Percentiles rank a stretch among this genome's conserved stretches.
These are phyloP conservation scores for Hippocampus barbouri DNA, from an alignment of 2,113 vertebrate species.

Conservation along the genomic window DNA sequence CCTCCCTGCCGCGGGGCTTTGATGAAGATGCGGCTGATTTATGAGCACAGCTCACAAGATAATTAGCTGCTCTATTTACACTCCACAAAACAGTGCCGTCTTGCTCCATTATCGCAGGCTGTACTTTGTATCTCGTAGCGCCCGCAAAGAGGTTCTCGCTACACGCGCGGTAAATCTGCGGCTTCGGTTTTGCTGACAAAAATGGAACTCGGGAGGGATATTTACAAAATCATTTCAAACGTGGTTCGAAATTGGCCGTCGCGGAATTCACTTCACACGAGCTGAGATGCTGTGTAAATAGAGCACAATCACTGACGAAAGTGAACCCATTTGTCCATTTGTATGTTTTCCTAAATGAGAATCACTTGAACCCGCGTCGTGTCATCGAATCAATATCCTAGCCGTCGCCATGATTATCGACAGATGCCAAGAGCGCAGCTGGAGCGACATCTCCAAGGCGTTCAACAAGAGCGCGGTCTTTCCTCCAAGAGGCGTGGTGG, in stretches of 20 bases:
- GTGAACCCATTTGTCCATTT: too few relatives aligned
- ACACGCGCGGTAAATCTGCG: conserved; percentile 12
- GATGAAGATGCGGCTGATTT: conserved; percentile 74
- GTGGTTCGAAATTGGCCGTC: conserved; percentile 59
- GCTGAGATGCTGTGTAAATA: conserved; percentile 33
- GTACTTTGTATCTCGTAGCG: conserved; percentile 23
- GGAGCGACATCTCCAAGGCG: too few relatives aligned
- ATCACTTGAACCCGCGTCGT: not conserved
- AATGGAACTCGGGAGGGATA: conserved; percentile 27
- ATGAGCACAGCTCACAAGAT: conserved; percentile 66
- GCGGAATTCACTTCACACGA: conserved; percentile 26
- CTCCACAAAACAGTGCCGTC: conserved; percentile 48
- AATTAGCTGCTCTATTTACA: conserved; percentile 65
- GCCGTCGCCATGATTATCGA: too few relatives aligned
- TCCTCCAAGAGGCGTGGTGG: conserved; percentile 50
- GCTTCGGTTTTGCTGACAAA: conserved; percentile 35
- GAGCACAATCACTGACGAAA: too few relatives aligned
- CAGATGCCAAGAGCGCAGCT: not conserved
- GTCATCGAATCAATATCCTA: not conserved
- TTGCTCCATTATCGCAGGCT: conserved; percentile 27
- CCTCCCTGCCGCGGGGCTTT: conserved; percentile 63
- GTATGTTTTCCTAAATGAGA: not conserved
- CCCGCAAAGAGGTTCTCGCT: conserved; percentile 19
- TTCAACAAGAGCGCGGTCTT: conserved; percentile 18
- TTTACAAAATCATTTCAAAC: conserved; percentile 53